Base-by-base conservation (phyloP, 2,888 invertebrate species). In the Gonocerus acuteangulatus region DNA sequence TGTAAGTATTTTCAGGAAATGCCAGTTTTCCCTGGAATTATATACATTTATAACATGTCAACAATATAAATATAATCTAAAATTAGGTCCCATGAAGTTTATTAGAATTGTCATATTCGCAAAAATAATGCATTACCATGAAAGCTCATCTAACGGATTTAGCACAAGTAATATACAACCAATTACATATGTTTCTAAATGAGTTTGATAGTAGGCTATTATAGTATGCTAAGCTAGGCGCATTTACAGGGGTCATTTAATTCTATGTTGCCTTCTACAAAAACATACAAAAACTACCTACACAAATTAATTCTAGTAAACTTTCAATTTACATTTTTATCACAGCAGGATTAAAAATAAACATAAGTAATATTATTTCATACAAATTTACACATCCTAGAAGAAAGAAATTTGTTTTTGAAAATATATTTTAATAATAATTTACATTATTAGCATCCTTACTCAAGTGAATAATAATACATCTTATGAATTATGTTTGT, bases 51-150 rank as follows among this genome's bases (percentile, higher is more conserved):
- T 39, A 44, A 59, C 48, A 48, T 23, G 39, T 59, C 48, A 59
- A 59, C 48, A 48, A 39, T 59, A 59, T 59, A 48, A 59, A 48
- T 59, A 59, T 48, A 59, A 32, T 48, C 48, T 59, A 59, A 42
- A 27, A 21, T 59, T 59, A 59, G 59, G 59, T 59, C 59, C 59
- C 59, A 59, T 59, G 48, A 59, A 57, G 48, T 59, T 49, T 59
- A 59, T 59, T 59, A 59, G 48, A 59, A 59, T 59, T 48, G 57
- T 57, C 57, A 19, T 36, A 34, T 39, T 22, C 59, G 48, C 59
- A 48, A 48, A 48, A 48, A 59, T 59, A 59, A 48, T 39, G 19
- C 59, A 48, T 48, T 48, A 48, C 21, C 48, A 42, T 59, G 27
- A 59, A 59, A 59, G 59, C 59, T 59, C 48, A 36, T 48, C 45